These are phyloP conservation scores for Trypoxylon attenuatum DNA, from an alignment of 2,888 invertebrate genomes.

Conservation along the genomic window DNA sequence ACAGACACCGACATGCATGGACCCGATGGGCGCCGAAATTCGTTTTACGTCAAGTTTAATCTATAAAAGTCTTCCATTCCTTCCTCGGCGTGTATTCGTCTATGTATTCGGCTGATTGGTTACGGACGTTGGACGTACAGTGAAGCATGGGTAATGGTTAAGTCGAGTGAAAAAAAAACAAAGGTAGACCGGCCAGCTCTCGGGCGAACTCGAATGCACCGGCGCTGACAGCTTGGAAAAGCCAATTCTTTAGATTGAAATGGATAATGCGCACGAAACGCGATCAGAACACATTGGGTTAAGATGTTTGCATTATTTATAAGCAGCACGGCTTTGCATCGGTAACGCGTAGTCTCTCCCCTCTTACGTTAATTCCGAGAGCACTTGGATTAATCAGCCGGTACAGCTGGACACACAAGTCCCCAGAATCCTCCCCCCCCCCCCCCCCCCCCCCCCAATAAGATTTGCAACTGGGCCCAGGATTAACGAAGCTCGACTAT, in stretches of 20 bases:
- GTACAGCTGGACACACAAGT: too few species aligned
- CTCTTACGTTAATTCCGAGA: neutral
- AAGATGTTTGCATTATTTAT: neutral
- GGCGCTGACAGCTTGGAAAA: neutral
- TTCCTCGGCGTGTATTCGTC: constrained; percentile 50
- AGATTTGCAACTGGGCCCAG: neutral
- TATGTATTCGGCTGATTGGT: constrained; percentile 43
- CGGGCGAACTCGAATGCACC: neutral
- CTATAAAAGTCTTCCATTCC: constrained; percentile 65
- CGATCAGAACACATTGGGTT: neutral
- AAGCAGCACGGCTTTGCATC: too few species aligned
- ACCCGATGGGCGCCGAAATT: constrained; percentile 32
- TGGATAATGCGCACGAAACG: constrained; percentile 11
- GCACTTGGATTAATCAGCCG: neutral
- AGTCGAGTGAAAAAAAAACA: neutral
- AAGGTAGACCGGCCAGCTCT: constrained; percentile 14
- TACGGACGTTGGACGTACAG: constrained; percentile 18
- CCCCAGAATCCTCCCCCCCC: too few species aligned
- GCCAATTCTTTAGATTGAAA: neutral
- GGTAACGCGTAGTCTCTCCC: neutral
- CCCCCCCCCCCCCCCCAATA: too few species aligned
- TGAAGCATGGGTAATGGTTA: constrained; percentile 14
- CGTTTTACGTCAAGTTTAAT: constrained; percentile 56
- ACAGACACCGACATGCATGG: neutral
- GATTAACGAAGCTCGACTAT: neutral